These are phyloP conservation scores for Bungarus multicinctus DNA, from an alignment of 2,113 vertebrate species.

Conservation along the genomic window DNA sequence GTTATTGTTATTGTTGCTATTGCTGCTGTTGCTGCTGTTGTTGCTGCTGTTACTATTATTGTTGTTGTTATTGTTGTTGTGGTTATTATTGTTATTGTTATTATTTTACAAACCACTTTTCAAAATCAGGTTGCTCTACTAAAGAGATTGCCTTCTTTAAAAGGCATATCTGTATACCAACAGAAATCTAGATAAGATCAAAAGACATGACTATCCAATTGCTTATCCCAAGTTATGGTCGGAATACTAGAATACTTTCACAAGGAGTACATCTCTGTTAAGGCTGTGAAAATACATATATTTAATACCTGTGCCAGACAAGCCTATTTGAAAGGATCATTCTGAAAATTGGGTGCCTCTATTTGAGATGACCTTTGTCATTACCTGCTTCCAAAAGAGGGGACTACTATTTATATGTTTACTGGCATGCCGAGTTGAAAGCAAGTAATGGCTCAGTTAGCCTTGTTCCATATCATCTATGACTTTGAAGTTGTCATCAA, in stretches of 20 bases:
- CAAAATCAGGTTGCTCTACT: neutral
- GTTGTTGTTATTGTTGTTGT: no score
- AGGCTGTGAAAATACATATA: neutral
- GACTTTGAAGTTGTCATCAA: neutral
- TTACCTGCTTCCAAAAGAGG: no score
- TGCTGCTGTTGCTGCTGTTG: no score
- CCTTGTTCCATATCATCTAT: neutral
- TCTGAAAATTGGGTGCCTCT: neutral
- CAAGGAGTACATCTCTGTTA: neutral
- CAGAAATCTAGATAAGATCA: conserved; percentile 22
- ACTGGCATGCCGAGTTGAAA: neutral
- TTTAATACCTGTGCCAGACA: neutral
- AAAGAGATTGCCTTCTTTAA: neutral
- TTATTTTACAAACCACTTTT: neutral
- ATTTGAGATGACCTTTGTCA: neutral
- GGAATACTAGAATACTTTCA: neutral
- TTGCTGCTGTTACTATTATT: no score
- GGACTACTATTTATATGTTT: neutral
- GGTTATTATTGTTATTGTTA: no score
- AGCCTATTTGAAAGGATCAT: neutral
- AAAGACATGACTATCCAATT: conserved; percentile 49
- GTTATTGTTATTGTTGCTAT: no score
- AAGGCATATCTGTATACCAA: neutral
- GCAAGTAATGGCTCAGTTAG: neutral
- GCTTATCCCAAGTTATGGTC: neutral